Conservation (phyloP, 1,140 invertebrate genomes). For the Halictus rubicundus region DNA sequence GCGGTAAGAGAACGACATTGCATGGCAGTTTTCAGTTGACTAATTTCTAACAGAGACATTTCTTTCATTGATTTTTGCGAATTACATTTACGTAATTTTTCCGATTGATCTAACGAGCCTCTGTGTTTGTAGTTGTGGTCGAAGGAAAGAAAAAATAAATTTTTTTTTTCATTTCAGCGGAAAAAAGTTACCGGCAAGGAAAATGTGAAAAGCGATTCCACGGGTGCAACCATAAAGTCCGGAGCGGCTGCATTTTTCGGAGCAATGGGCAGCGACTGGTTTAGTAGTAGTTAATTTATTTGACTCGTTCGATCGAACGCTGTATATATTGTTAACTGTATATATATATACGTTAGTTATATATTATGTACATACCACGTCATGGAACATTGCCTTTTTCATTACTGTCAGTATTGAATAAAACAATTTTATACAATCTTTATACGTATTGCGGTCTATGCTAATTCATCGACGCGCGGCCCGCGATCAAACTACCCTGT, state of each 20-base stretch:
- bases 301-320: constrained; percentile 8
- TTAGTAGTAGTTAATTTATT: constrained; percentile 78
- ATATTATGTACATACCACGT: constrained; percentile 50
- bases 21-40: constrained; percentile 24
- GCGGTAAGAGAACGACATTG: constrained; percentile 52
- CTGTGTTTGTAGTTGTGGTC: not conserved
- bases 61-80: not conserved
- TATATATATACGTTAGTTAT: constrained; percentile 21
- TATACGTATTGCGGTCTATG: not conserved
- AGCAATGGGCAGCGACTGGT: constrained; percentile 90
- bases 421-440: constrained; percentile 40
- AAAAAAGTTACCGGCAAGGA: constrained; percentile 72
- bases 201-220: constrained; percentile 72
- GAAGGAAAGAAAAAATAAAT: not conserved
- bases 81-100: not conserved
- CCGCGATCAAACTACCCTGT: not conserved
- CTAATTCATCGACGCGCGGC: not conserved
- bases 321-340: constrained; percentile 51
- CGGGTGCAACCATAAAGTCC: constrained; percentile 82
- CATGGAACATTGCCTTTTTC: constrained; percentile 35
- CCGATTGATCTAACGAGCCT: not conserved
- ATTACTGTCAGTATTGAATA: constrained; percentile 28
- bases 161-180: constrained; percentile 59
- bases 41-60: constrained; percentile 13
- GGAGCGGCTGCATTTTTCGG: constrained; percentile 89